These are phyloP conservation scores for Actias luna DNA, from an alignment of 2,888 invertebrate genomes.

Conservation along the genomic window DNA sequence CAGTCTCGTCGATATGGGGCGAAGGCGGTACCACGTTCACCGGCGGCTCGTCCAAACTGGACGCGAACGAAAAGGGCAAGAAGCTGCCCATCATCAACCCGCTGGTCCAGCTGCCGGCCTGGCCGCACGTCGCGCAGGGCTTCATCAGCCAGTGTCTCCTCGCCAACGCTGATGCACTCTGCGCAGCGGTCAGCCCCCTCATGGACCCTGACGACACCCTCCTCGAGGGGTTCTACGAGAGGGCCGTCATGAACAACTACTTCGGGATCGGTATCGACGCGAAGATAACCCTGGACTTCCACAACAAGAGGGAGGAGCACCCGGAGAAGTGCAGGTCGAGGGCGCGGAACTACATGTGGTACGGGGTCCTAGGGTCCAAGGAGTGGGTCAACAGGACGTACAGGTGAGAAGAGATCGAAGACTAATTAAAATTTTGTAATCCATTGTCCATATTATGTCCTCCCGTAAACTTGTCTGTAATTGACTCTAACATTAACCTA, in stretches of 20 bases:
- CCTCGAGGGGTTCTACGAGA: slow-evolving; percentile 94
- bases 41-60: slow-evolving; percentile 57
- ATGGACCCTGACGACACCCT: slow-evolving; percentile 96
- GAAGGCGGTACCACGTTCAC: slow-evolving; percentile 55
- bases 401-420: slow-evolving; percentile 74
- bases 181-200: slow-evolving; percentile 97
- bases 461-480: too few relatives aligned
- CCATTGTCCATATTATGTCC: too few relatives aligned
- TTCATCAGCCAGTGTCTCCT: slow-evolving; percentile 97
- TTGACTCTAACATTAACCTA: too few relatives aligned
- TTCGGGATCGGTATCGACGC: slow-evolving; percentile 99
- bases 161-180: slow-evolving; percentile 97
- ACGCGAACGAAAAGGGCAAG: slow-evolving; percentile 83
- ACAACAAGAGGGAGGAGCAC: slow-evolving; percentile 97
- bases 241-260: slow-evolving; percentile 99
- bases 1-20: slow-evolving; percentile 79
- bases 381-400: slow-evolving; percentile 94
- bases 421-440: background rate
- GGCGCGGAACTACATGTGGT: slow-evolving; percentile 98
- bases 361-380: slow-evolving; percentile 90
- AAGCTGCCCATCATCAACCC: slow-evolving; percentile 95
- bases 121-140: slow-evolving; percentile 92
- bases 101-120: slow-evolving; percentile 91
- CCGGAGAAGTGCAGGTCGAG: slow-evolving; percentile 97
- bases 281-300: slow-evolving; percentile 97